Percentiles rank a stretch among this genome's conserved stretches.
Evolutionary conservation across 37 sponge, comb jelly and placozoan genomes (phyloP).

Genomic region (Halichondria panicea): DNA sequence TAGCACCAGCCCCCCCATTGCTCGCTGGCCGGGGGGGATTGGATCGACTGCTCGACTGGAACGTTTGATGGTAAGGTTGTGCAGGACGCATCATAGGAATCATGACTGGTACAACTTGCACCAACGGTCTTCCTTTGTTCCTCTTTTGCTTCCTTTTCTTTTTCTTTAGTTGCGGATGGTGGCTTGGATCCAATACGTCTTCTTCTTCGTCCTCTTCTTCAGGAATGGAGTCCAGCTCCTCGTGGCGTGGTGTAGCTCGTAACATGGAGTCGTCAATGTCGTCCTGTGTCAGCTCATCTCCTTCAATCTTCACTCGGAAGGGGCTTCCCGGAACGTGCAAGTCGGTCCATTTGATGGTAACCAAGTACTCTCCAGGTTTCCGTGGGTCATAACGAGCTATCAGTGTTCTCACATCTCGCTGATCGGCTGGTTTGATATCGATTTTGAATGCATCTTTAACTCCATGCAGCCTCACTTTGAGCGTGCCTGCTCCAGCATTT

Average conservation of each 20-base stretch:
- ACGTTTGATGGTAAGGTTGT: neutral
- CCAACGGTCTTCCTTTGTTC: neutral
- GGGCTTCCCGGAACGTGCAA: conserved; percentile 76
- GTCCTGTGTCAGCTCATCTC: neutral
- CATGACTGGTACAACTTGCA: neutral
- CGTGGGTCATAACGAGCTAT: conserved; percentile 70
- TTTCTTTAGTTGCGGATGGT: too few relatives aligned
- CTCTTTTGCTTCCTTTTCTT: neutral
- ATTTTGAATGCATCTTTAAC: conserved; percentile 85
- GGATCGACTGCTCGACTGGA: neutral
- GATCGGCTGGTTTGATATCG: conserved; percentile 59
- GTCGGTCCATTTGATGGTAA: conserved; percentile 84
- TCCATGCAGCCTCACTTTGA: conserved; percentile 72
- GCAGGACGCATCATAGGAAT: neutral
- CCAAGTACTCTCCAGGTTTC: conserved; percentile 80
- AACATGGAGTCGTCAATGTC: neutral
- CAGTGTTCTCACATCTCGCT: conserved; percentile 60
- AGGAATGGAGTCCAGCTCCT: neutral
- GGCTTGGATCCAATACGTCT: conserved; percentile 2
- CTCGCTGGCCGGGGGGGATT: too few relatives aligned
- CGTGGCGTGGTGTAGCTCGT: conserved; percentile 5
- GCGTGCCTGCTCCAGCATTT: conserved; percentile 75
- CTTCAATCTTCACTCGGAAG: conserved; percentile 31
- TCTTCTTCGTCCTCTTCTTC: conserved; percentile 15
- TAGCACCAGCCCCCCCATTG: too few relatives aligned